phyloP scores from a whole-genome alignment of 2,888 invertebrate species.

The Philereme transversata region DNA sequence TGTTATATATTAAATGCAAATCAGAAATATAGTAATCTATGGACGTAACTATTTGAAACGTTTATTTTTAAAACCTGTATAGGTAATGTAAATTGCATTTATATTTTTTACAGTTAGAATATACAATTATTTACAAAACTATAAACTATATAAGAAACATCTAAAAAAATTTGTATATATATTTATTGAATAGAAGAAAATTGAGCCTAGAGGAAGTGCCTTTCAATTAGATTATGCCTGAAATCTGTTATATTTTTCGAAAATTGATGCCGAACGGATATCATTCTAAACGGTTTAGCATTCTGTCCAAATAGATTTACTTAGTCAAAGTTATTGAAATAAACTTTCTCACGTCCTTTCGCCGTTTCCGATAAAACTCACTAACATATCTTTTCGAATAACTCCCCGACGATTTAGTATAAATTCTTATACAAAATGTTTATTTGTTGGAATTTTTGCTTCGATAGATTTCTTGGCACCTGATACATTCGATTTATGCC shows the following conservation, averaged over 20 bases:
- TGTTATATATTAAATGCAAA: no score
- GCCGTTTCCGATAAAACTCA: conserved; percentile 20
- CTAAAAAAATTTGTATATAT: no score
- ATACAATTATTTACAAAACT: no score
- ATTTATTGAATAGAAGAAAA: no score
- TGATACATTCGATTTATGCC: conserved; percentile 26
- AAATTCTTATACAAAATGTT: conserved; percentile 36
- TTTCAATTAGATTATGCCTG: not conserved
- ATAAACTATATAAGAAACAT: no score
- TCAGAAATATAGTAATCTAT: no score
- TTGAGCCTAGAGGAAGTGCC: not conserved
- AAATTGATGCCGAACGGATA: no score
- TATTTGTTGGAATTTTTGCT: conserved; percentile 34
- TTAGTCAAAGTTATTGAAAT: conserved; percentile 24
- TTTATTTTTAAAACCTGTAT: no score
- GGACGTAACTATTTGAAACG: no score
- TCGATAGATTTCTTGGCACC: conserved; percentile 30
- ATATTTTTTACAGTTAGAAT: no score
- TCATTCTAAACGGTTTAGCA: conserved; percentile 5
- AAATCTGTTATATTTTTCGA: not conserved
- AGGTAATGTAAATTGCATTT: no score
- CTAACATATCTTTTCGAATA: conserved; percentile 22
- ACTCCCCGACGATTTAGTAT: conserved; percentile 29
- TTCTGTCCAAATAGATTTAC: conserved; percentile 8
- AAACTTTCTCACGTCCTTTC: conserved; percentile 18